Evolutionary conservation across 2,113 vertebrate species (phyloP).

Genomic region (Alosa alosa): DNA sequence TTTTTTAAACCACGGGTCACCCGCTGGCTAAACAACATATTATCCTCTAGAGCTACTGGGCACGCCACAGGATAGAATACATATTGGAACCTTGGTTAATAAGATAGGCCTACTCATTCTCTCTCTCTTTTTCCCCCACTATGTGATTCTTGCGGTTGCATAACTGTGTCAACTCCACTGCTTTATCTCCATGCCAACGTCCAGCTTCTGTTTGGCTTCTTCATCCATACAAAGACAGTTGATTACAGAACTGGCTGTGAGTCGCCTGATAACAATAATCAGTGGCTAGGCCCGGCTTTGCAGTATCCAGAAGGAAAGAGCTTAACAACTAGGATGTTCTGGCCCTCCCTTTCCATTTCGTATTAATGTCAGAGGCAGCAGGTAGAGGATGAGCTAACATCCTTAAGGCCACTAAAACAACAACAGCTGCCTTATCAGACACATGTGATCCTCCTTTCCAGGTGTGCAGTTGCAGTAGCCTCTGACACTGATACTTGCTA

Average conservation of each 20-base stretch:
- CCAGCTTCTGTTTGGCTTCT: slow-evolving; percentile 7
- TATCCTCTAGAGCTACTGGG: slow-evolving; percentile 7
- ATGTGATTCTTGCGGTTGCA: not conserved
- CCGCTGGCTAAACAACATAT: slow-evolving; percentile 14
- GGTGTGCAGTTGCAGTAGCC: slow-evolving; percentile 66
- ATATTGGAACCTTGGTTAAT: not conserved
- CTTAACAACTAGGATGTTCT: slow-evolving; percentile 51
- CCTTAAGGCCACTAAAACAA: slow-evolving; percentile 61
- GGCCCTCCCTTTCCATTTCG: slow-evolving; percentile 55
- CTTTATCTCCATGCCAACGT: slow-evolving; percentile 8
- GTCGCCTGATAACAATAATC: slow-evolving; percentile 66
- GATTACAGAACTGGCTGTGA: slow-evolving; percentile 37
- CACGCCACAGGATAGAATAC: not conserved
- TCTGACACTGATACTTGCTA: slow-evolving; percentile 53
- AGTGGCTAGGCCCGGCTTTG: slow-evolving; percentile 46
- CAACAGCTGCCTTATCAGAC: slow-evolving; percentile 58
- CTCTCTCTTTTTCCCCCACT: not conserved
- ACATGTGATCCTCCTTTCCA: slow-evolving; percentile 60
- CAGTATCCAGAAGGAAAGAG: slow-evolving; percentile 63
- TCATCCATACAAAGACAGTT: slow-evolving; percentile 20
- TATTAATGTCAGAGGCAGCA: slow-evolving; percentile 54
- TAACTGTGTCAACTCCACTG: not conserved
- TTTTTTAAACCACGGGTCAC: slow-evolving; percentile 11
- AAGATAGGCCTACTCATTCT: not conserved
- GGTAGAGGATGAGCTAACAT: slow-evolving; percentile 60